Evolutionary conservation across 2,888 invertebrate genomes (phyloP).

Genomic region (Liopterus haemorrhoidalis): DNA sequence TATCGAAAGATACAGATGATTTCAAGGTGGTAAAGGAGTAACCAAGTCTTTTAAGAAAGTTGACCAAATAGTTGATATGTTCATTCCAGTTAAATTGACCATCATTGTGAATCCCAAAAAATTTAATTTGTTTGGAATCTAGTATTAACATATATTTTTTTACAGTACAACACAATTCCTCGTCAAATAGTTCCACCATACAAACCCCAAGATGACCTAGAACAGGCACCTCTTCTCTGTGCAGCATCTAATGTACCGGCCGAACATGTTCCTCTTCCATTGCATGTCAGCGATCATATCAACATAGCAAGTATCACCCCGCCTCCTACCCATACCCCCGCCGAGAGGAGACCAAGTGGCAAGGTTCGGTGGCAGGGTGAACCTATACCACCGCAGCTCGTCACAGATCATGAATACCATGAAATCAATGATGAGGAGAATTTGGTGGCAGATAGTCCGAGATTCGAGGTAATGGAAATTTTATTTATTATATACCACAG

Average conservation of each 20-base stretch:
- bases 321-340: neutral
- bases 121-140: too few species aligned
- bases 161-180: slow-evolving; percentile 70
- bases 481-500: too few species aligned
- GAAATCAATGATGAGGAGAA: slow-evolving; percentile 77
- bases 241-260: slow-evolving; percentile 44
- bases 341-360: slow-evolving; percentile 7
- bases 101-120: too few species aligned
- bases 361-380: slow-evolving; percentile 14
- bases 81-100: too few species aligned
- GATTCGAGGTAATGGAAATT: slow-evolving; percentile 43
- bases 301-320: slow-evolving; percentile 35
- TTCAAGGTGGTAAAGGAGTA: too few species aligned
- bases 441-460: slow-evolving; percentile 42
- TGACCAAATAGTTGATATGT: too few species aligned
- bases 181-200: slow-evolving; percentile 85
- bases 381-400: slow-evolving; percentile 2
- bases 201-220: slow-evolving; percentile 78
- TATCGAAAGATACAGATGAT: too few species aligned
- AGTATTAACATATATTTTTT: too few species aligned
- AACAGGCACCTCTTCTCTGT: slow-evolving; percentile 58
- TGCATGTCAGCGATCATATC: slow-evolving; percentile 40
- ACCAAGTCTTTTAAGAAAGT: too few species aligned
- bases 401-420: slow-evolving; percentile 68
- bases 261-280: slow-evolving; percentile 41